Conservation (phyloP, 2,797 vertebrate genomes). For the Cryptoprocta ferox region DNA sequence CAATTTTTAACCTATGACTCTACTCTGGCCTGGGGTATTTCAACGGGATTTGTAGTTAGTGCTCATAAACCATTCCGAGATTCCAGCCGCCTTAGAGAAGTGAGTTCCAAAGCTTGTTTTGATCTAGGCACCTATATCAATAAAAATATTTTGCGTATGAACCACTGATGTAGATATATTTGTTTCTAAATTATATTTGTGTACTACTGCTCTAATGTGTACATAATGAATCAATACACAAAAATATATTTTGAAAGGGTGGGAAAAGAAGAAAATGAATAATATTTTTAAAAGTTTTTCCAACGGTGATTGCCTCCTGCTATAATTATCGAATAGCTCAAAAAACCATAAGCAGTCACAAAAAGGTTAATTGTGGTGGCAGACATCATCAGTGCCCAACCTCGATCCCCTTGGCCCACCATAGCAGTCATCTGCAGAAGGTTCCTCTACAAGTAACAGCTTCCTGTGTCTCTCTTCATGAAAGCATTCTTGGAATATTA, state of each 20-base stretch:
- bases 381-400: not conserved
- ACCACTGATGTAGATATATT: not conserved
- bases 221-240: not conserved
- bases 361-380: not conserved
- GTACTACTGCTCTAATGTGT: not conserved
- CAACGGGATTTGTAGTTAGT: not conserved
- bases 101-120: not conserved
- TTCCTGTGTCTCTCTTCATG: not conserved
- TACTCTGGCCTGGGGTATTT: not conserved
- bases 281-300: not conserved
- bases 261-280: not conserved
- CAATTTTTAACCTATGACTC: not conserved
- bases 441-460: not conserved
- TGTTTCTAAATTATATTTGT: slow-evolving; percentile 37
- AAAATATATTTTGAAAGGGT: slow-evolving; percentile 19
- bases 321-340: not conserved
- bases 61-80: slow-evolving; percentile 24
- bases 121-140: slow-evolving; percentile 1
- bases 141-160: slow-evolving; percentile 30
- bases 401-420: not conserved
- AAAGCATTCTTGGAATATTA: not conserved
- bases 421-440: not conserved
- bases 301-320: not conserved
- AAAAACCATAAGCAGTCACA: not conserved
- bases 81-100: not conserved